Evolutionary conservation across 2,113 vertebrate species (phyloP).

Genomic region (Strix uralensis): DNA sequence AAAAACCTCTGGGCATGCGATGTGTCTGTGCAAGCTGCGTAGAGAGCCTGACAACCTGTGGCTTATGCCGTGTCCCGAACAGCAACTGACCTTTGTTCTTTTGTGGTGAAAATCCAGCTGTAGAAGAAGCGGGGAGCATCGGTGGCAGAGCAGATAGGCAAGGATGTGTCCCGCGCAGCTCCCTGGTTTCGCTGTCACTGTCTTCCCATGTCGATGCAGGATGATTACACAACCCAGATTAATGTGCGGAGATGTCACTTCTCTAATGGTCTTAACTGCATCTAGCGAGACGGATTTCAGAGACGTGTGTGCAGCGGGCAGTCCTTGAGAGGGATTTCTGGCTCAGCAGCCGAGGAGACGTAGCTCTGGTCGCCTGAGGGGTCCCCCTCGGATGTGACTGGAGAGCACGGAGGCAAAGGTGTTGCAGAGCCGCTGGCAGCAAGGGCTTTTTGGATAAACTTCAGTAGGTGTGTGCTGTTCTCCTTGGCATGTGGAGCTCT

Average conservation of each 20-base stretch:
- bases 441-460: not conserved
- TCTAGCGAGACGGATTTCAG: not conserved
- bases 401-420: not conserved
- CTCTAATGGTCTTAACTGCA: not conserved
- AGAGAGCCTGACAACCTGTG: not conserved
- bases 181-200: fast-evolving
- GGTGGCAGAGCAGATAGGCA: not conserved
- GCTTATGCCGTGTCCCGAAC: not conserved
- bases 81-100: not conserved
- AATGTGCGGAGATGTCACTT: not conserved
- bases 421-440: not conserved
- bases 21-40: not conserved
- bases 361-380: not conserved
- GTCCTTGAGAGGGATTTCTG: not conserved
- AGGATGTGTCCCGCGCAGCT: not conserved
- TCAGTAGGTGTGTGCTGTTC: not conserved
- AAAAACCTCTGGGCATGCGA: not conserved
- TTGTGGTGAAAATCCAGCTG: fast-evolving
- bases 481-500: not conserved
- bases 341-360: not conserved
- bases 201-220: not conserved
- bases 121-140: not conserved
- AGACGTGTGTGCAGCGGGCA: not conserved
- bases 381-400: not conserved
- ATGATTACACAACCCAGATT: not conserved